Conservation (phyloP, 2,113 vertebrate species). For the Brachyhypopomus gauderio region DNA sequence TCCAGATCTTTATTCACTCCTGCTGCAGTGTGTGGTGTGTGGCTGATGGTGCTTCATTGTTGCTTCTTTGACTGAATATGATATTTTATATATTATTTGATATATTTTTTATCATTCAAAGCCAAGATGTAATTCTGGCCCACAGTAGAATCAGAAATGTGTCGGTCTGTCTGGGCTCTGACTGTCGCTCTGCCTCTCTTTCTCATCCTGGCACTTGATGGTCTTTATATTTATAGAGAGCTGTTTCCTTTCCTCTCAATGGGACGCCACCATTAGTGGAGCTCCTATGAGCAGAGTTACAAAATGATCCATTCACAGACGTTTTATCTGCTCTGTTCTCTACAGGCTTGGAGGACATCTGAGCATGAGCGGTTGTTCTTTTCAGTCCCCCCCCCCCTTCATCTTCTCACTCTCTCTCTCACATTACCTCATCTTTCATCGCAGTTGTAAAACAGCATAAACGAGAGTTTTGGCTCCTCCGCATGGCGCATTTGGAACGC, state of each 20-base stretch:
- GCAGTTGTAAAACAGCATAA: constrained; percentile 53
- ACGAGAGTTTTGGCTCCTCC: constrained; percentile 52
- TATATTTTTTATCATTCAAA: not conserved
- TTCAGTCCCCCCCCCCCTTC: constrained; percentile 38
- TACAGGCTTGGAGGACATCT: constrained; percentile 45
- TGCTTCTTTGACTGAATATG: not conserved
- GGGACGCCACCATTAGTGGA: constrained; percentile 44
- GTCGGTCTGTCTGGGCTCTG: not conserved
- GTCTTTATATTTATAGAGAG: constrained; percentile 40
- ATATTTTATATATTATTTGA: not conserved
- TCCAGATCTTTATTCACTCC: not conserved
- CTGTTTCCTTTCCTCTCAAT: constrained; percentile 42
- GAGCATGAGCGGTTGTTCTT: constrained; percentile 38
- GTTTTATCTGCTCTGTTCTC: constrained; percentile 31
- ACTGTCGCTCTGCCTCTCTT: not conserved
- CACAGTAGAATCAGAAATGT: not conserved
- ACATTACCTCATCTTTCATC: constrained; percentile 58
- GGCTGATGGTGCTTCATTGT: not conserved
- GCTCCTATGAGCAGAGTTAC: constrained; percentile 47
- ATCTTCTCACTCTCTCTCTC: constrained; percentile 60
- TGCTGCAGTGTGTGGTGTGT: not conserved
- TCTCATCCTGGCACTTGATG: constrained; percentile 9
- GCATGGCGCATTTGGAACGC: constrained; percentile 32
- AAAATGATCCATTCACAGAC: constrained; percentile 45
- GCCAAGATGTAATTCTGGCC: not conserved